Base-by-base conservation (phyloP, 2,888 invertebrate genomes). In the Nineta flava region DNA sequence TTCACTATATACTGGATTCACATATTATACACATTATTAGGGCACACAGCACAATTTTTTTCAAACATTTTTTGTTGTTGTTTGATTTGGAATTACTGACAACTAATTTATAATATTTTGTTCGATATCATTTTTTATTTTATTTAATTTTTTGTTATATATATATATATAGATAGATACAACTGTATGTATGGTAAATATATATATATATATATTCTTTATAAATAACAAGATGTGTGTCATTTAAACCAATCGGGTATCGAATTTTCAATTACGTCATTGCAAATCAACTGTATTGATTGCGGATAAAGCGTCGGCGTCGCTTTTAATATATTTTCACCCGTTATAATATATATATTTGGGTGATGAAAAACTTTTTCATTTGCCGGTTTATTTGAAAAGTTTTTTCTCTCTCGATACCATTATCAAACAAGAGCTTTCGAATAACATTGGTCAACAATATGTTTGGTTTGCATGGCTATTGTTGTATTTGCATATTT, bases 171-270 rank as follows among this genome's bases (percentile, higher is more conserved):
- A 67, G n/a, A n/a, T n/a, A n/a, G n/a, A n/a, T n/a, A n/a, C n/a
- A n/a, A n/a, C n/a, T n/a, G n/a, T n/a, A n/a, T n/a, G n/a, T n/a
- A n/a, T n/a, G n/a, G n/a, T n/a, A n/a, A 64, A 60, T 62, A 65
- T 62, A 62, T 62, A 66, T 68, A 68, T 69, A 69, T 67, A 67
- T 67, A 64, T 66, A 67, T 65, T 63, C 65, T 71, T 68, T 70
- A 72, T 72, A 72, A 72, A 70, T 72, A 71, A 72, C 70, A 64
- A 67, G 68, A 72, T 70, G 70, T 70, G 69, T 68, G 65, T 65
- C 61, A 63, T 63, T 61, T 60, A 61, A 63, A 64, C 73, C 72
- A 74, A 74, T 72, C 62, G 66, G 62, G 63, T 60, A 60, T 60
- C 61, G 62, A 61, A 60, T 60, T 60, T 58, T 58, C 56, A 61